Percentiles rank a stretch among this genome's conserved stretches.
These are phyloP conservation scores for Psephotus haematonotus DNA, from an alignment of 2,113 vertebrate genomes.

Conservation along the genomic window DNA sequence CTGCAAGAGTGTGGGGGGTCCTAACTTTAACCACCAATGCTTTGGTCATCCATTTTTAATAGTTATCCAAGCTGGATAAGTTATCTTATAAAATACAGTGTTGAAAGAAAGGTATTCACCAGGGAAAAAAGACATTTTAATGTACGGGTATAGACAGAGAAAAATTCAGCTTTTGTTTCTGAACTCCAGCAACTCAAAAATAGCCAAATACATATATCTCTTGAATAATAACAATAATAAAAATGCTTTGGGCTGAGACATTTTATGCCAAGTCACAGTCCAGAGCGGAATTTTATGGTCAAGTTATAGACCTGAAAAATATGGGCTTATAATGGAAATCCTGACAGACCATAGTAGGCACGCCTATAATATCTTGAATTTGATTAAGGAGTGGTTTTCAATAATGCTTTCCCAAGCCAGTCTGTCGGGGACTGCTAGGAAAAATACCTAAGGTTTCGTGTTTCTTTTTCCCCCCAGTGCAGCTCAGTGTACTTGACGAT, in stretches of 20 bases:
- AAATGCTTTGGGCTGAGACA: constrained; percentile 60
- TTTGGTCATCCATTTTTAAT: not conserved
- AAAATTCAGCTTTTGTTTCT: constrained; percentile 35
- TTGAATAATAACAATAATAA: constrained; percentile 55
- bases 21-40: not conserved
- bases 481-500: constrained; percentile 29
- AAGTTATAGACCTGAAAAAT: constrained; percentile 73
- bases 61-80: not conserved
- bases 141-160: not conserved
- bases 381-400: constrained; percentile 76
- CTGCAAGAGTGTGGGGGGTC: not conserved
- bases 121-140: constrained; percentile 19
- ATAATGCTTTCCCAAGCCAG: constrained; percentile 68
- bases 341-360: constrained; percentile 62
- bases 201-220: constrained; percentile 39
- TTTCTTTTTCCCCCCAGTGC: not conserved
- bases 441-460: not conserved
- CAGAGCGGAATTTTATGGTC: constrained; percentile 44
- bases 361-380: constrained; percentile 72
- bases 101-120: not conserved
- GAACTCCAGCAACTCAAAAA: constrained; percentile 52
- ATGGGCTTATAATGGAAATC: constrained; percentile 74
- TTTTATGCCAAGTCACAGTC: constrained; percentile 64
- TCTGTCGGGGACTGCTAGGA: constrained; percentile 21
- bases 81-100: not conserved